Evolutionary conservation across 2,888 invertebrate genomes (phyloP), one percentile per base, ranked within the genome.

Genomic region (Mythimna impura): DNA sequence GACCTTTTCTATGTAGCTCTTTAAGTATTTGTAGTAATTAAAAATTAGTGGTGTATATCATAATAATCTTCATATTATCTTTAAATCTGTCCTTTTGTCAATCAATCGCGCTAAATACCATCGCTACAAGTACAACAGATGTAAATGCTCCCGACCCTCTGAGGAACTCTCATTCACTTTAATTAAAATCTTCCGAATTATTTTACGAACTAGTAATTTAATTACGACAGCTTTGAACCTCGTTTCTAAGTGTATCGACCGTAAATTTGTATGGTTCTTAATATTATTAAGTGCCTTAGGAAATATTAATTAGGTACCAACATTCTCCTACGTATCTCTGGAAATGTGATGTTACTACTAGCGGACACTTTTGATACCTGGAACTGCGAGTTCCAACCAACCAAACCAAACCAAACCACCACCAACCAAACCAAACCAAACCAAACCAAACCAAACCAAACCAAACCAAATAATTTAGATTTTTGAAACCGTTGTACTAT

Each of bases 161-260:
- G 10, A 52, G 40, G 12, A 54, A 47, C 47, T 58, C 54, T 71
- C 55, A 68, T 40, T 71, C 66, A 72, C 77, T 86, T 83, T 83
- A 86, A 84, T 89, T 85, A 86, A 88, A 86, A 83, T 77, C 82
- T 22, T 85, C 70, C 62, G 52, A 83, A 81, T 83, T 66, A 76
- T 82, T 88, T 87, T 85, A 83, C 84, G 76, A 86, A 89, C 81
- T 83, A 83, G 71, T 83, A 86, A 88, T 87, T 82, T 80, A 85
- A 86, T 88, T 84, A 87, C 68, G 61, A 61, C 67, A 71, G 72
- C 82, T 86, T 82, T 77, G 74, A 79, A 81, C 65, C 72, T 78
- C 74, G 64, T 83, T 79, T 82, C 74, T 65, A 75, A 84, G 83
- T 82, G 83, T 85, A 82, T 87, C 72, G 85, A 82, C 69, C 55